A percentile compares a stretch with the other conserved stretches of the same genome.
These are phyloP conservation scores for Ranitomeya variabilis DNA, from an alignment of 2,113 vertebrate species.

Conservation along the genomic window DNA sequence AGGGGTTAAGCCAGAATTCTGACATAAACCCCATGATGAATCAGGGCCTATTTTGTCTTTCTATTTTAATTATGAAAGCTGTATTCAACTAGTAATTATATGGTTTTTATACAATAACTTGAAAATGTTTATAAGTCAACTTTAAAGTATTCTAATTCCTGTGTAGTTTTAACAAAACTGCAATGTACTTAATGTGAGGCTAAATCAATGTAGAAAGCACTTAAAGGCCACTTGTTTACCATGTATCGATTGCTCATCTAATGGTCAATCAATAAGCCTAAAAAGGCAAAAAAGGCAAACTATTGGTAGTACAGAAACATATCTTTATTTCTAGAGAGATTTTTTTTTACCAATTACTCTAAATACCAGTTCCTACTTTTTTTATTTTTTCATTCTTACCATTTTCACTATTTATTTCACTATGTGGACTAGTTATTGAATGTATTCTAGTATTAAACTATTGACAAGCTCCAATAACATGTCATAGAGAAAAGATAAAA, in stretches of 20 bases:
- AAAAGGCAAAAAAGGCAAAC: background rate
- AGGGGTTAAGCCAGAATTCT: too few relatives aligned
- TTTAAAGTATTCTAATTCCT: background rate
- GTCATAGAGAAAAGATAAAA: too few relatives aligned
- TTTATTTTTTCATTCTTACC: background rate
- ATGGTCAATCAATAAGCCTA: constrained; percentile 31
- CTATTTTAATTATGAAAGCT: background rate
- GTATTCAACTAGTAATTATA: background rate
- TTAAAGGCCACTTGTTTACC: constrained; percentile 15
- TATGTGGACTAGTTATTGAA: background rate
- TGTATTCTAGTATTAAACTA: background rate
- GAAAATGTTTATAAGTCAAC: background rate
- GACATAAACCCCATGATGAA: too few relatives aligned
- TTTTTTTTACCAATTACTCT: background rate
- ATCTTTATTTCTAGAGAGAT: background rate
- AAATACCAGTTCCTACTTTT: constrained; percentile 3
- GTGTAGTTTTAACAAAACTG: background rate
- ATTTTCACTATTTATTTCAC: too few relatives aligned
- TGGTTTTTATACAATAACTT: too few relatives aligned
- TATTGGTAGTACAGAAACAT: background rate
- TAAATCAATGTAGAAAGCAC: constrained; percentile 46
- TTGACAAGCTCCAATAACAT: background rate
- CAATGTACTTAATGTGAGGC: background rate
- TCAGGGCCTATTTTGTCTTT: background rate
- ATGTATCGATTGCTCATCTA: constrained; percentile 2